A percentile compares a stretch with the other conserved stretches of the same genome.
These are phyloP conservation scores for Drosophila paramelanica DNA, from an alignment of 2,888 invertebrate species.

Conservation along the genomic window DNA sequence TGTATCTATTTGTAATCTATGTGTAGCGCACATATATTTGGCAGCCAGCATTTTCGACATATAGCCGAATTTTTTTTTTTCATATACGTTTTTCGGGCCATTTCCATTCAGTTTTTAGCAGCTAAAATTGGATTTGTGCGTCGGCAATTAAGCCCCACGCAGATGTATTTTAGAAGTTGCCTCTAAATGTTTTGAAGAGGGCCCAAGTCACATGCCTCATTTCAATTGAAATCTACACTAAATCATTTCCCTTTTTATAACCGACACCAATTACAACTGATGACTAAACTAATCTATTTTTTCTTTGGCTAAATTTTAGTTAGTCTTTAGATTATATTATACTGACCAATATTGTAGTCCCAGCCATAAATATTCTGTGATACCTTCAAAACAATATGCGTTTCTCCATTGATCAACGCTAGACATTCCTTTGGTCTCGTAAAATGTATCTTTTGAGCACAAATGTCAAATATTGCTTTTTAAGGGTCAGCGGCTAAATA, in stretches of 20 bases:
- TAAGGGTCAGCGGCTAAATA: conserved; percentile 74
- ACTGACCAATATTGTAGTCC: background rate
- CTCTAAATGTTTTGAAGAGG: background rate
- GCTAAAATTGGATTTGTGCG: conserved; percentile 65
- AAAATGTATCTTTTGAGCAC: conserved; percentile 75
- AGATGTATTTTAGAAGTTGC: conserved; percentile 28
- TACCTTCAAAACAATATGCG: conserved; percentile 8
- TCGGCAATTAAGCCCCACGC: conserved; percentile 61
- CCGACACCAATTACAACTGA: background rate
- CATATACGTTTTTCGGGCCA: conserved; percentile 44
- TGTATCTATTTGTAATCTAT: conserved; percentile 7
- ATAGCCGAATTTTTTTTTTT: conserved; percentile 41
- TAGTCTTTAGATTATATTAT: background rate
- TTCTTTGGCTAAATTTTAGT: background rate
- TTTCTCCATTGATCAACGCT: conserved; percentile 2
- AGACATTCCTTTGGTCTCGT: conserved; percentile 22
- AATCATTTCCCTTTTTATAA: conserved; percentile 5
- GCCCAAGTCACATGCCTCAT: conserved; percentile 20
- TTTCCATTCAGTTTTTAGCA: conserved; percentile 41
- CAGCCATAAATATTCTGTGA: conserved; percentile 5
- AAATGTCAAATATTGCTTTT: conserved; percentile 81
- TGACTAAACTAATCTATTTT: too few relatives aligned
- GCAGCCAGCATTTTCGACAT: conserved; percentile 43
- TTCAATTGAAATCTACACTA: conserved; percentile 32
- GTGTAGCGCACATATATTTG: conserved; percentile 42